phyloP scores from a whole-genome alignment of 2,113 vertebrate species.

The Caloenas nicobarica region DNA sequence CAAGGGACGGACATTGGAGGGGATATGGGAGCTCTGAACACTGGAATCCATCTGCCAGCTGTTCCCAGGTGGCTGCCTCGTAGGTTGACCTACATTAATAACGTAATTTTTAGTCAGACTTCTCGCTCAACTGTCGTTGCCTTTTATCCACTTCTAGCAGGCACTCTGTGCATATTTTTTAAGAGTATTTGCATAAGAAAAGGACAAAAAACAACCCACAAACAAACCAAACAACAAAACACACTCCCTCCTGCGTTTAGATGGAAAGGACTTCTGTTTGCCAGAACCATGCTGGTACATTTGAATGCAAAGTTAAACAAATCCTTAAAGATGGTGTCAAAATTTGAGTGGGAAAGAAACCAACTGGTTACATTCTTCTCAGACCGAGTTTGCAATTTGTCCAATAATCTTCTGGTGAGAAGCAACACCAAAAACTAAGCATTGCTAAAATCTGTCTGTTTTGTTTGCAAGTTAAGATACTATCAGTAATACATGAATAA shows the following conservation, averaged over 20 bases:
- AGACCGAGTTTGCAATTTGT: background rate
- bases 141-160: conserved; percentile 20
- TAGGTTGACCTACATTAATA: background rate
- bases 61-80: background rate
- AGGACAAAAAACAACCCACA: background rate
- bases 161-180: background rate
- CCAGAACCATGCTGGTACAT: background rate
- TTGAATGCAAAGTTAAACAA: conserved; percentile 19
- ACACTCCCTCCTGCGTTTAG: background rate
- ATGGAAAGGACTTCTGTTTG: background rate
- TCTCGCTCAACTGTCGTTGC: background rate
- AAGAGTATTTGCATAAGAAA: conserved; percentile 13
- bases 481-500: conserved; percentile 31
- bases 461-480: conserved; percentile 30
- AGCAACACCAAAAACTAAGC: background rate
- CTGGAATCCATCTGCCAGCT: background rate
- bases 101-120: background rate
- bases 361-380: background rate
- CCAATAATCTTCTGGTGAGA: background rate
- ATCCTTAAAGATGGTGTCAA: background rate
- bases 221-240: no score
- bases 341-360: background rate
- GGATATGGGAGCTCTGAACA: background rate
- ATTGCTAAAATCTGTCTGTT: conserved; percentile 25
- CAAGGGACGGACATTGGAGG: background rate